These are phyloP conservation scores for Vesta saturnalis DNA, from an alignment of 2,888 invertebrate species.

Conservation along the genomic window DNA sequence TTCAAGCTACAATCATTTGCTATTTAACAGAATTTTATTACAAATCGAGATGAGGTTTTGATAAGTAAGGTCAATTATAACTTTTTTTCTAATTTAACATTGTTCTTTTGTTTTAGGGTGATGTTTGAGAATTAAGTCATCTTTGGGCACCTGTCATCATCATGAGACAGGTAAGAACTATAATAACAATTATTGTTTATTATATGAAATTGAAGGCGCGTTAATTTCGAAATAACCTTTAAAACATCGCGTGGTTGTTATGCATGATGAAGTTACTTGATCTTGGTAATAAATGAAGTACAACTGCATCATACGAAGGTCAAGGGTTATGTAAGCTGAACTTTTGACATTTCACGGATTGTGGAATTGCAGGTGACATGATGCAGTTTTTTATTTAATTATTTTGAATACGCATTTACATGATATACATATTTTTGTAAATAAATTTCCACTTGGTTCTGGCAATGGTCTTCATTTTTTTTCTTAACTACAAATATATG, in stretches of 20 bases:
- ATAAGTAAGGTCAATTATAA: conserved; percentile 1
- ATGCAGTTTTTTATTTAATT: background rate
- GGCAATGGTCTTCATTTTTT: too few species aligned
- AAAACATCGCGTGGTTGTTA: conserved; percentile 24
- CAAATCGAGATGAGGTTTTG: background rate
- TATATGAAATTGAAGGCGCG: background rate
- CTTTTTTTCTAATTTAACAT: background rate
- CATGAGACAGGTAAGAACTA: conserved; percentile 58
- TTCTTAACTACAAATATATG: too few species aligned
- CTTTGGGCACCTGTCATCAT: conserved; percentile 37
- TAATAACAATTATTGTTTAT: background rate
- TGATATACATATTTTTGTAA: too few species aligned
- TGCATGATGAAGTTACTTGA: conserved; percentile 24
- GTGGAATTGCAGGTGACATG: conserved; percentile 21
- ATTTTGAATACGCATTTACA: too few species aligned
- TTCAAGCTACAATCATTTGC: background rate
- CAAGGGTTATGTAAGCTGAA: conserved; percentile 46
- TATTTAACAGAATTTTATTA: conserved; percentile 3
- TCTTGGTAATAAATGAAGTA: conserved; percentile 28
- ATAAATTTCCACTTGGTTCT: too few species aligned
- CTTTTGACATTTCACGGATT: conserved; percentile 51
- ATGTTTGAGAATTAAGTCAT: conserved; percentile 30
- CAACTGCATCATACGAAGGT: conserved; percentile 42
- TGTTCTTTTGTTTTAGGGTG: conserved; percentile 49
- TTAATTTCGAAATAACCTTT: conserved; percentile 3